Evolutionary conservation across 2,113 vertebrate species (phyloP), one percentile per base, ranked within the genome.

Genomic region (Pteruthius melanotis): DNA sequence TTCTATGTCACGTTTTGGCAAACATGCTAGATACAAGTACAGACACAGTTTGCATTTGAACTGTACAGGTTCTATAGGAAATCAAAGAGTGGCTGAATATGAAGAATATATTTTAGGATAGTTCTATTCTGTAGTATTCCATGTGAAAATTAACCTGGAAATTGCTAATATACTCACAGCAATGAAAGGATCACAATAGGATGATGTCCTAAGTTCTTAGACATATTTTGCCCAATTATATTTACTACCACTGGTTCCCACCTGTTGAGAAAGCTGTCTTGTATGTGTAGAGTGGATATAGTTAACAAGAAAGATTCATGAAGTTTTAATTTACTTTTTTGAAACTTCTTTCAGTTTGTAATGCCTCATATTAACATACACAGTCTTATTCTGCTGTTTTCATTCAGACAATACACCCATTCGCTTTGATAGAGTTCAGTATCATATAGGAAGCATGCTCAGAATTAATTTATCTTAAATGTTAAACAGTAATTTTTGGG

Each of bases 321-420:
- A 59, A 56, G 35, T 21, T 63, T 78, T 65, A 21, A 24, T 52
- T 68, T 45, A 35, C 9, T 37, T 65, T 60, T 83, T 50, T 20
- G 35, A 61, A 70, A 64, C 9, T 45, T 37, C 10, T 50, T 74
- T 13, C 50, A 77, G 47, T 84, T 54, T 66, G 13, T n/a, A 64
- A 31, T 22, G 24, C 30, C 21, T 61, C 22, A 18, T 21, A 52
- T 61, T 45, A 53, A 61, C 0, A 0, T n/a, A 16, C 2, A 61
- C 6, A 15, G 47, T 24, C 8, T 65, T 61, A 86, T 18, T 81
- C 42, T 87, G 50, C 37, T 65, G 26, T 18, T 71, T 30, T 57
- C 59, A 52, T 39, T 66, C 44, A 69, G 47, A 45, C 20, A 87
- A 45, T 27, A 40, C 18, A 63, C 6, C 5, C 47, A n/a, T 52